phyloP scores from a whole-genome alignment of 2,797 vertebrate species.

The Hypotaenidia philippensis region DNA sequence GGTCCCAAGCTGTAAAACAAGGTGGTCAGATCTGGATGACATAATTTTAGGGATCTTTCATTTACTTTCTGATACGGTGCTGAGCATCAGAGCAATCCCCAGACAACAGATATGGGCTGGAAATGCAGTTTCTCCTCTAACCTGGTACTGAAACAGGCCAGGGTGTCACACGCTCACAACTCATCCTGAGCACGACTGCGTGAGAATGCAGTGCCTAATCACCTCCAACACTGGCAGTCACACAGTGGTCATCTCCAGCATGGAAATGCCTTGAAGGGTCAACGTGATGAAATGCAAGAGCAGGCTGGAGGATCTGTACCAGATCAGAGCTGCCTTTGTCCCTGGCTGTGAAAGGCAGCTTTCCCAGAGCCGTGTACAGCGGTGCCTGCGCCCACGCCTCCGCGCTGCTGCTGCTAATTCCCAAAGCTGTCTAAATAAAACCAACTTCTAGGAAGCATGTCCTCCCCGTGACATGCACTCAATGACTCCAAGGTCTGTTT shows the following conservation, averaged over 20 bases:
- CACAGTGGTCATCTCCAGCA: background rate
- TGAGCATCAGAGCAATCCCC: background rate
- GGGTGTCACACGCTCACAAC: background rate
- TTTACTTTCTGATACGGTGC: background rate
- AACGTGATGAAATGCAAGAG: background rate
- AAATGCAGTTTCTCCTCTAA: background rate
- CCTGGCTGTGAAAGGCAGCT: background rate
- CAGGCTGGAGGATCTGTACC: background rate
- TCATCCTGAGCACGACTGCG: background rate
- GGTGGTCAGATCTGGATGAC: background rate
- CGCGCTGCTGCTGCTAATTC: background rate
- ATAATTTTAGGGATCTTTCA: background rate
- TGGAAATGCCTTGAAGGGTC: background rate
- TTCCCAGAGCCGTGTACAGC: background rate
- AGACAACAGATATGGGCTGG: background rate
- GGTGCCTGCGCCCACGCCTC: no score
- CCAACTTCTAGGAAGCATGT: background rate
- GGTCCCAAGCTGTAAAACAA: background rate
- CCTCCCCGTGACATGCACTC: background rate
- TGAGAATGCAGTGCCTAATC: background rate
- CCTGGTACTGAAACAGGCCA: rapidly evolving
- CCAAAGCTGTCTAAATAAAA: background rate
- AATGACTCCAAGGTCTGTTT: background rate
- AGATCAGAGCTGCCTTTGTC: background rate
- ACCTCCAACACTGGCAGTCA: background rate